Percentiles rank a stretch among this genome's conserved stretches.
Evolutionary conservation across 2,113 vertebrate genomes (phyloP).

Genomic region (Egretta garzetta): DNA sequence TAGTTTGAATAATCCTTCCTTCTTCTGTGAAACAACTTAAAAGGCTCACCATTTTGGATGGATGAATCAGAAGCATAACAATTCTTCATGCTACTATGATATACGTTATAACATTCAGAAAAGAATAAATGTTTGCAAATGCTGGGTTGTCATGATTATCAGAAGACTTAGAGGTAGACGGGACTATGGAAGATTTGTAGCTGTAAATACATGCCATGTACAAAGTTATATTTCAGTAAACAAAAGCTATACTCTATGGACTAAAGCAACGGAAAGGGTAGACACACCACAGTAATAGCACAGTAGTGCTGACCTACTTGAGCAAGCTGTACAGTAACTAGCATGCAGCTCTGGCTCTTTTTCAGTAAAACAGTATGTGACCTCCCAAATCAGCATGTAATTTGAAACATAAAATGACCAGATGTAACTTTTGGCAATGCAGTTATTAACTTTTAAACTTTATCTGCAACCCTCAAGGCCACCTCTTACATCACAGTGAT

Average conservation of each 20-base stretch:
- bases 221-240: not conserved
- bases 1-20: not conserved
- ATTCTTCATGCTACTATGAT: not conserved
- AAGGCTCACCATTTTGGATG: not conserved
- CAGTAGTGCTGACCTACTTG: not conserved
- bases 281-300: not conserved
- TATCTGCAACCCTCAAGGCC: slow-evolving; percentile 3
- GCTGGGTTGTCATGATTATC: not conserved
- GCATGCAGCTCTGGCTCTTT: not conserved
- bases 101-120: not conserved
- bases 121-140: not conserved
- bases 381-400: not conserved
- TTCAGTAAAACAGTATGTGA: not conserved
- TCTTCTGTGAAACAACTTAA: not conserved
- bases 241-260: fast-evolving
- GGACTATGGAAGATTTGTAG: not conserved
- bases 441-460: not conserved
- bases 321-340: not conserved
- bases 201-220: not conserved
- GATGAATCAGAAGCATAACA: not conserved
- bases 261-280: not conserved
- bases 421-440: not conserved
- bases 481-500: slow-evolving; percentile 1
- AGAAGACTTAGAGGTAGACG: not conserved
- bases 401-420: slow-evolving; percentile 3